These are phyloP conservation scores for Lasiurus borealis DNA, from an alignment of 2,113 vertebrate species.

Conservation along the genomic window DNA sequence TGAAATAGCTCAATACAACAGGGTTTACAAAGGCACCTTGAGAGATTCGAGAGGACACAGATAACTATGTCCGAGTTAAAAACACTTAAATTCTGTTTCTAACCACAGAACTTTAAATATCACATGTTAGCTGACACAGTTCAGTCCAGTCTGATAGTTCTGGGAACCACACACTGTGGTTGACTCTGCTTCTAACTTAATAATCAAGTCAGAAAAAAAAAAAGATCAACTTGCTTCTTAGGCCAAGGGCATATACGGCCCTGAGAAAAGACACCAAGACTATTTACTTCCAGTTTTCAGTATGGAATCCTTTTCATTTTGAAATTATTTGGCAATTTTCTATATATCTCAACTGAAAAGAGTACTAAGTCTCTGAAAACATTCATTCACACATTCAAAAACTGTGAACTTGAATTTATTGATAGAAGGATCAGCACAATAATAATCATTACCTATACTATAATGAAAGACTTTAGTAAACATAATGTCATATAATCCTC, in stretches of 20 bases:
- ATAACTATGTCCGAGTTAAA: not conserved
- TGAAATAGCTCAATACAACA: not conserved
- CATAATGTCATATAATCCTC: not conserved
- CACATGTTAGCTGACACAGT: not conserved
- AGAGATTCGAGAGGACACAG: not conserved
- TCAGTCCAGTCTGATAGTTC: not conserved
- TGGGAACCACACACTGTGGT: not conserved
- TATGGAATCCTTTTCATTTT: not conserved
- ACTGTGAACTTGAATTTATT: not conserved
- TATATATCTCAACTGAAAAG: not conserved
- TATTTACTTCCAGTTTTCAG: not conserved
- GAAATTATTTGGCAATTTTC: not conserved
- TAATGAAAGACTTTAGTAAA: not conserved
- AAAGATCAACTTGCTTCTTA: not conserved
- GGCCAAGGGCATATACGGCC: not conserved
- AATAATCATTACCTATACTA: not conserved
- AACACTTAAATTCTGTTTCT: constrained; percentile 20
- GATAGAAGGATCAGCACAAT: not conserved
- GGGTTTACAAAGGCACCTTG: not conserved
- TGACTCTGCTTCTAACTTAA: not conserved
- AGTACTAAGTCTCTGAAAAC: constrained; percentile 6
- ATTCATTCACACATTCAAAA: not conserved
- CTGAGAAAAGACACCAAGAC: not conserved
- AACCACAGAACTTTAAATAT: not conserved
- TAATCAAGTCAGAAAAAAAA: not conserved